Conservation (phyloP, 2,113 vertebrate genomes). For the Dromaius novaehollandiae region DNA sequence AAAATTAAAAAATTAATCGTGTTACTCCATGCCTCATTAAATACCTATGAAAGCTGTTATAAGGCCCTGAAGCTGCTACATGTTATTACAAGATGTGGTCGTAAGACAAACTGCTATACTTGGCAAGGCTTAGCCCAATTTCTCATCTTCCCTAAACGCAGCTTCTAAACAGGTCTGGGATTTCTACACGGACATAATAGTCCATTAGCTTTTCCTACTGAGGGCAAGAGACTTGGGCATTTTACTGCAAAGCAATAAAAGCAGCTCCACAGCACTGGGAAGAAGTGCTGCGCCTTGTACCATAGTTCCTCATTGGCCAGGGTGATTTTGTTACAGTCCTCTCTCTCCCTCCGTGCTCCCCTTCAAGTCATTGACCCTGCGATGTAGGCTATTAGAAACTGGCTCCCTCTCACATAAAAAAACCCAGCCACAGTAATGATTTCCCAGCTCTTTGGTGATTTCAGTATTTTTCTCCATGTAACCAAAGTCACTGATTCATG, state of each 20-base stretch:
- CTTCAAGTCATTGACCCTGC: background rate
- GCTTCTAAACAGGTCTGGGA: background rate
- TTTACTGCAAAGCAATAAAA: background rate
- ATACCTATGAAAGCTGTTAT: conserved; percentile 3
- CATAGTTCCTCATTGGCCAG: background rate
- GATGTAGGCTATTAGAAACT: background rate
- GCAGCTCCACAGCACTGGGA: background rate
- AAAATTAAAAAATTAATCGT: background rate
- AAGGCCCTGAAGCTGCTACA: conserved; percentile 6
- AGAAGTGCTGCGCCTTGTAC: background rate
- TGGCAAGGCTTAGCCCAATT: background rate
- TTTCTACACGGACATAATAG: background rate
- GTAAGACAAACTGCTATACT: conserved; percentile 12
- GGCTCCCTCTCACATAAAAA: conserved; percentile 4
- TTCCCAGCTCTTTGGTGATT: background rate
- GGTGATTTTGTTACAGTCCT: background rate
- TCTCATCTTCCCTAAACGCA: background rate
- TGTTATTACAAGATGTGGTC: background rate
- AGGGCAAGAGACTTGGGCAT: background rate
- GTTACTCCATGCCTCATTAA: conserved; percentile 21
- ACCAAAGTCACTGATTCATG: background rate
- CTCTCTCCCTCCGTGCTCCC: background rate
- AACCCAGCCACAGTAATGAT: background rate
- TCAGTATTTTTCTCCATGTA: background rate
- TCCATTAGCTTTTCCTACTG: background rate